Evolutionary conservation across 2,113 vertebrate species (phyloP), one percentile per base, ranked within the genome.

Genomic region (Limnothrissa miodon): DNA sequence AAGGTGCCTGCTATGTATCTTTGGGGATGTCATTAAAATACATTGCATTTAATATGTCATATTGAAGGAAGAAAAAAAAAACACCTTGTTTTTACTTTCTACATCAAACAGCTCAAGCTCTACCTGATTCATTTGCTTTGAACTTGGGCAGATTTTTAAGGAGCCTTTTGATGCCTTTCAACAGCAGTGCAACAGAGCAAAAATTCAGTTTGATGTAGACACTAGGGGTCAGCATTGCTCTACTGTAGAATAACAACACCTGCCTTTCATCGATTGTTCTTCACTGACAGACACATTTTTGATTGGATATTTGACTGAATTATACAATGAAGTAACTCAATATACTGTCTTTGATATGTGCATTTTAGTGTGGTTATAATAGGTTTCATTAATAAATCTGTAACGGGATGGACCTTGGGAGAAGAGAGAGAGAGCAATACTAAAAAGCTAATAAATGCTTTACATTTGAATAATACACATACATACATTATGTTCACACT

Each of bases 171-270:
- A 74, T 36, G 66, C 66, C 25, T n/a, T 5, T 74, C 1, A 74
- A 29, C 66, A 74, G 10, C 36, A 74, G 25, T 17, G 66, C 10
- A 74, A 1, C 7, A 80, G 13, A 62, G n/a, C 5, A 44, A 5
- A 33, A 51, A 51, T 11, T 66, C 7, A 29, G 23, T 36, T 87
- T 82, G n/a, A 19, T 78, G 25, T n/a, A 10, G 42, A 82, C 87
- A 87, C 87, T 84, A 87, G 87, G 86, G 85, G 84, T 87, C 87
- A 88, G 83, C 85, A 51, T 88, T 88, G 87, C 87, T 88, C 87
- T 83, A 87, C 56, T 80, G n/a, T 78, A 85, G n/a, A 70, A 10
- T 10, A 15, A 2, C 4, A 15, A 17, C 33, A 17, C 29, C 13
- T 29, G 25, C 1, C 29, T 13, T 36, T 29, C 66, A 56, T 56